Percentiles rank a stretch among this genome's conserved stretches.
phyloP scores from a whole-genome alignment of 2,888 invertebrate species.

The Melanostoma mellinum region DNA sequence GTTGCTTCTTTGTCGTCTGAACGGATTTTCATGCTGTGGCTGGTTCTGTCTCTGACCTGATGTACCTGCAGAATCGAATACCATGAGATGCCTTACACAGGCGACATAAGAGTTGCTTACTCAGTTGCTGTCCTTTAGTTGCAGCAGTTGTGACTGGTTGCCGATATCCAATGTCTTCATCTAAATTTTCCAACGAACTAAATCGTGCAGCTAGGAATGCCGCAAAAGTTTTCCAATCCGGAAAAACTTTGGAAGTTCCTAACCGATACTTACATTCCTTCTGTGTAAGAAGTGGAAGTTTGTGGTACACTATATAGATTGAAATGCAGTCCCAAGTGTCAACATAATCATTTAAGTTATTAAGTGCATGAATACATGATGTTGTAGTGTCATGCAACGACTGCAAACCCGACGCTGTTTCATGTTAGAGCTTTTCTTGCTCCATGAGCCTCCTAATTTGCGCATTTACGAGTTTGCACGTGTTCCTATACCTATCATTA shows the following conservation, averaged over 20 bases:
- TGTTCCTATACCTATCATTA: conserved; percentile 27
- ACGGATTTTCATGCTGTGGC: neutral
- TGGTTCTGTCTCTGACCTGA: conserved; percentile 4
- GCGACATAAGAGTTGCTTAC: conserved; percentile 1
- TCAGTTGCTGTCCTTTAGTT: neutral
- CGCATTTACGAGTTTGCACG: conserved; percentile 36
- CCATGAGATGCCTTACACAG: conserved; percentile 10
- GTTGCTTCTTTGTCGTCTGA: neutral
- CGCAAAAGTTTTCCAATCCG: conserved; percentile 40
- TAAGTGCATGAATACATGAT: conserved; percentile 23
- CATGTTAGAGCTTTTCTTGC: conserved; percentile 6
- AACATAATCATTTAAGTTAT: conserved; percentile 2
- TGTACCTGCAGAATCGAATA: conserved; percentile 18
- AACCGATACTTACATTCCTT: conserved; percentile 26
- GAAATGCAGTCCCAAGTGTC: conserved; percentile 35
- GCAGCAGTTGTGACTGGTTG: neutral
- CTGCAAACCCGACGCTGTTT: conserved; percentile 6
- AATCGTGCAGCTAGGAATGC: conserved; percentile 22
- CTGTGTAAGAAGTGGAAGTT: conserved; percentile 1
- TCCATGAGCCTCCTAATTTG: conserved; percentile 33
- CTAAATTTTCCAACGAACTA: conserved; percentile 27
- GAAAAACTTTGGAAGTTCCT: conserved; percentile 28
- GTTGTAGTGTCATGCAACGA: conserved; percentile 20
- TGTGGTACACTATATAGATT: conserved; percentile 3
- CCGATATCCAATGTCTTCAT: neutral